Evolutionary conservation across 2,888 invertebrate species (phyloP).

Genomic region (Phyllotreta cruciferae): DNA sequence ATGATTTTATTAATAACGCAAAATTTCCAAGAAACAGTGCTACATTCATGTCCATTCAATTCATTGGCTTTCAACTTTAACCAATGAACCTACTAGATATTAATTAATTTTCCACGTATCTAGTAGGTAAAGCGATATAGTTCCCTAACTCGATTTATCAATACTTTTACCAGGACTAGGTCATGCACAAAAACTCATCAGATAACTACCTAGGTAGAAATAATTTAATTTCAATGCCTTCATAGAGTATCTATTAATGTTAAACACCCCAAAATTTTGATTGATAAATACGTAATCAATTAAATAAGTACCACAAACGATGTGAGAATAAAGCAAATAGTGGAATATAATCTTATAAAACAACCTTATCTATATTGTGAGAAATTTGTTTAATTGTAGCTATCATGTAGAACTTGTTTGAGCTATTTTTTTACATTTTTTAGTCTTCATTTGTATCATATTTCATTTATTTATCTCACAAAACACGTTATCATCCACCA

Average conservation of each 20-base stretch:
- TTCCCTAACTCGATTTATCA: constrained; percentile 4
- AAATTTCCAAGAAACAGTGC: not conserved
- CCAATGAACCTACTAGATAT: not conserved
- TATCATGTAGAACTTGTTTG: not conserved
- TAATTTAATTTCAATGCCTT: not conserved
- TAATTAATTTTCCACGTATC: not conserved
- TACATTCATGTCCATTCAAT: not conserved
- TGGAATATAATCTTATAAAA: too few relatives aligned
- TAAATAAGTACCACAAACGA: too few relatives aligned
- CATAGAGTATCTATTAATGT: too few relatives aligned
- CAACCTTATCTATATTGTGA: not conserved
- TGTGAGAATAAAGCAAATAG: too few relatives aligned
- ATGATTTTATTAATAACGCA: not conserved
- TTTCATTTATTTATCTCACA: too few relatives aligned
- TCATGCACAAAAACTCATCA: not conserved
- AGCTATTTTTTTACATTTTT: too few relatives aligned
- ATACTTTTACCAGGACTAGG: constrained; percentile 6
- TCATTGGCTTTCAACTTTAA: not conserved
- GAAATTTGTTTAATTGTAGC: not conserved
- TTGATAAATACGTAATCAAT: too few relatives aligned
- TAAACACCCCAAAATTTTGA: too few relatives aligned
- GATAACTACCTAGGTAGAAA: not conserved
- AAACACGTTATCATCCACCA: too few relatives aligned
- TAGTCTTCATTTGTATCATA: too few relatives aligned
- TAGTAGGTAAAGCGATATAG: not conserved